Evolutionary conservation across 2,888 invertebrate species (phyloP).

Genomic region (Choreutis nemorana): DNA sequence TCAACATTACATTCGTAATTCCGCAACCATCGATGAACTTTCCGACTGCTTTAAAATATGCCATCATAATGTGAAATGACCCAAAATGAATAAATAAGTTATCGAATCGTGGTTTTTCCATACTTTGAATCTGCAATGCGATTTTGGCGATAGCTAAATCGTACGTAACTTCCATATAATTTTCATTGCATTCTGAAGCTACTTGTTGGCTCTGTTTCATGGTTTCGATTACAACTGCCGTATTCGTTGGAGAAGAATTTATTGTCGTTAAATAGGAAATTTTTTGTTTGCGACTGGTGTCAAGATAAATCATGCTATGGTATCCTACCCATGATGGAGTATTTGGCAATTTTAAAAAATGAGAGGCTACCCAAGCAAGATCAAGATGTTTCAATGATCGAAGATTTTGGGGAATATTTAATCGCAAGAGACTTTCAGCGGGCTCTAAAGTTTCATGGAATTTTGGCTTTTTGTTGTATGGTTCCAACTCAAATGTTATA

Average conservation of each 20-base stretch:
- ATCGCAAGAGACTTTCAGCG: conserved; percentile 1
- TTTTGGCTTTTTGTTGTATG: conserved; percentile 2
- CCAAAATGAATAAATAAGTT: conserved; percentile 21
- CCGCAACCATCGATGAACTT: conserved; percentile 19
- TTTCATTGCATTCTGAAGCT: conserved; percentile 15
- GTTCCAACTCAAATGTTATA: conserved; percentile 1
- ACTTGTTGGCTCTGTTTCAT: conserved; percentile 15
- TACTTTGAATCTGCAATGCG: conserved; percentile 14
- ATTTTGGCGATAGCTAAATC: conserved; percentile 19
- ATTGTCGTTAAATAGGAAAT: conserved; percentile 21
- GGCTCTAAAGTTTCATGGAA: conserved; percentile 2
- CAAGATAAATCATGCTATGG: conserved; percentile 16
- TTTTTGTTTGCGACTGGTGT: conserved; percentile 15
- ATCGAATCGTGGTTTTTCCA: conserved; percentile 17
- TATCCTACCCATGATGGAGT: conserved; percentile 21
- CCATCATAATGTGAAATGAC: conserved; percentile 18
- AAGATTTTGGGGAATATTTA: conserved; percentile 12
- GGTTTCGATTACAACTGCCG: conserved; percentile 17
- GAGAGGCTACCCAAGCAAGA: conserved; percentile 11
- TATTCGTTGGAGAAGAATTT: conserved; percentile 21
- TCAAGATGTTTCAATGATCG: conserved; percentile 9
- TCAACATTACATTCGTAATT: conserved; percentile 16
- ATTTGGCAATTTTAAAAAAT: conserved; percentile 9
- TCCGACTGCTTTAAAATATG: conserved; percentile 21
- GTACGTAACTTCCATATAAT: conserved; percentile 17